Percentiles rank a stretch among this genome's conserved stretches.
Conservation (phyloP, 2,797 vertebrate species). For the Lemur catta region DNA sequence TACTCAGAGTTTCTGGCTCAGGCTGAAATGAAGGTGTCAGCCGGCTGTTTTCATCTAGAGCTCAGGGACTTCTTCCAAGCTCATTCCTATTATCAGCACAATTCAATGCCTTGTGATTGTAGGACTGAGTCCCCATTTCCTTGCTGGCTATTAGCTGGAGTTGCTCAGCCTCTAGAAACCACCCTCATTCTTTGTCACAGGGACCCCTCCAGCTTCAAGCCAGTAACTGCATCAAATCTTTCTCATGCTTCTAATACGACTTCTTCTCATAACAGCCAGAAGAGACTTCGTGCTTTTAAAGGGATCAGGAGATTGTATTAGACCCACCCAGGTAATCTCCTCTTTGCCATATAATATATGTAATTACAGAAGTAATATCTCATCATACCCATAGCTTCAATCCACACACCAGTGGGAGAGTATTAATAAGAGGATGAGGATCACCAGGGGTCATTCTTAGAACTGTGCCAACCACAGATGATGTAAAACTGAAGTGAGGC, state of each 20-base stretch:
- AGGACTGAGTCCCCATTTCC: not conserved
- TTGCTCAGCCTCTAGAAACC: not conserved
- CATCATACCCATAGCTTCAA: not conserved
- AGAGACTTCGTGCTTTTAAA: not conserved
- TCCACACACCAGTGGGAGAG: not conserved
- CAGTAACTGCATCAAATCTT: not conserved
- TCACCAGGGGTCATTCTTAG: not conserved
- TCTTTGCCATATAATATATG: not conserved
- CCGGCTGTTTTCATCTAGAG: not conserved
- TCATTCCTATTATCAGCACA: not conserved
- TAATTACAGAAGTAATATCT: not conserved
- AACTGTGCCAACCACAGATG: not conserved
- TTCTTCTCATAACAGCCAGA: not conserved
- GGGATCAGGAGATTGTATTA: not conserved
- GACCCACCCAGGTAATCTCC: not conserved
- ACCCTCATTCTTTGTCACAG: not conserved
- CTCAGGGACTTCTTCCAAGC: not conserved
- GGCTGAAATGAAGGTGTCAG: not conserved
- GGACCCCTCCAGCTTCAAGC: not conserved
- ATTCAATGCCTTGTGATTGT: not conserved
- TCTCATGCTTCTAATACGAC: not conserved
- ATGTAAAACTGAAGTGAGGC: not conserved
- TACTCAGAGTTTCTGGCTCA: not conserved
- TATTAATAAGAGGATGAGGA: not conserved
- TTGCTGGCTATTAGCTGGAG: not conserved